Evolutionary conservation across 2,888 invertebrate species (phyloP), one percentile per base, ranked within the genome.

Genomic region (Sycophila texana): DNA sequence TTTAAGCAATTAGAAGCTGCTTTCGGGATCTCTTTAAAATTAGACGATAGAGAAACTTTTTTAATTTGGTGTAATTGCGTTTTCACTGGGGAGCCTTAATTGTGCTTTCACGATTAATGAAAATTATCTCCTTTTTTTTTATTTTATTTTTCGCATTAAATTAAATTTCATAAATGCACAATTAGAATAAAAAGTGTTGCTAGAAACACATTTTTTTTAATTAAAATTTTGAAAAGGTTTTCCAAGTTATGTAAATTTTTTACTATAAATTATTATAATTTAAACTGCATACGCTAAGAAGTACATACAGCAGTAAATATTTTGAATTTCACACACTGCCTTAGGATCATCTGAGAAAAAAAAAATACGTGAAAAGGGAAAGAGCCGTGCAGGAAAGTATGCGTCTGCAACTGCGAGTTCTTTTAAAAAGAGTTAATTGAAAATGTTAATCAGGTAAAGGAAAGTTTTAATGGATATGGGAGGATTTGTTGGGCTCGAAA

Each of bases 381-480:
- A 39, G n/a, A 63, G 39, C 5, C 16, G 10, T 7, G 1, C 61
- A 2, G 12, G 20, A 26, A 30, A 16, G 3, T 16, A 10, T 16
- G 26, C 47, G 49, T 5, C n/a, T 51, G n/a, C 61, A 26, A 16
- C 26, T n/a, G 51, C 16, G 51, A 30, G 20, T 16, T 22, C 55
- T 75, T 60, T 63, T 13, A 22, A 63, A 68, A 61, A 74, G 73
- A 22, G 65, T 58, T 77, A 80, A 77, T 80, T 80, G 80, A 80
- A 80, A 80, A 73, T 80, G 73, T 74, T 77, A 76, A 80, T 80
- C 51, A 65, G 61, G 26, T 51, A 12, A 57, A 73, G 73, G 47
- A 68, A 80, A 80, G 75, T 75, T 80, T 75, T 67, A 80, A 75
- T 79, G 71, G 71, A 74, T 66, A 74, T 47, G 68, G 26, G 53